phyloP scores from a whole-genome alignment of 2,797 vertebrate species.

The Mormyrus proboscirostris region DNA sequence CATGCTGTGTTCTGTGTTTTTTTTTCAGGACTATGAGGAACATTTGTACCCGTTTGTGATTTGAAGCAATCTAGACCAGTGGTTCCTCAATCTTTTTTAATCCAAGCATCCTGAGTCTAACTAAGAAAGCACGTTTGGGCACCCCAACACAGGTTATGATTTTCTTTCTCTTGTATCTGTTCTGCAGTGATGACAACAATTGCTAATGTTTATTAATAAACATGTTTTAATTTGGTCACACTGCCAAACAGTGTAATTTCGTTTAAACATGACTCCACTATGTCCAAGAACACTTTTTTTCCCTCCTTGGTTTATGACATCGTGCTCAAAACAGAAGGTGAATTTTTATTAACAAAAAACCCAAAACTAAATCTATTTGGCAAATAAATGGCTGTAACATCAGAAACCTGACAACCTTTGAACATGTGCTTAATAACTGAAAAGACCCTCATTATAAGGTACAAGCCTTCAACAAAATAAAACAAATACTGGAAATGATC shows the following conservation, averaged over 20 bases:
- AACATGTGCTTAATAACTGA: not conserved
- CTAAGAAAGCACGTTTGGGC: not conserved
- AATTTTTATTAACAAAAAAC: not conserved
- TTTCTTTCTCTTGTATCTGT: not conserved
- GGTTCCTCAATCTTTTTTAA: not conserved
- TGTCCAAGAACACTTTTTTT: not conserved
- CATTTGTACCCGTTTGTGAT: constrained; percentile 36
- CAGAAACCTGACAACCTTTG: not conserved
- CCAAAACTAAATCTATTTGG: not conserved
- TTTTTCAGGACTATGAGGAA: constrained; percentile 40
- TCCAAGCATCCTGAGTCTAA: not conserved
- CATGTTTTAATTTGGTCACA: not conserved
- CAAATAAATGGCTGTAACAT: not conserved
- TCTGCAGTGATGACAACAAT: constrained; percentile 11
- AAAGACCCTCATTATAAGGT: not conserved
- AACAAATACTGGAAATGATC: not conserved
- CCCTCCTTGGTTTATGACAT: not conserved
- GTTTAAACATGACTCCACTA: not conserved
- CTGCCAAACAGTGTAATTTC: not conserved
- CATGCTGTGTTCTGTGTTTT: constrained; percentile 25
- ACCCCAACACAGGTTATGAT: not conserved
- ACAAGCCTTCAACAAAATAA: not conserved
- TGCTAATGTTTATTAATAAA: not conserved
- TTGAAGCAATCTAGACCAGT: constrained; percentile 27
- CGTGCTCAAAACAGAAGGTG: not conserved